Evolutionary conservation across 2,113 vertebrate species (phyloP), one percentile per base, ranked within the genome.

Genomic region (Sylvia atricapilla): DNA sequence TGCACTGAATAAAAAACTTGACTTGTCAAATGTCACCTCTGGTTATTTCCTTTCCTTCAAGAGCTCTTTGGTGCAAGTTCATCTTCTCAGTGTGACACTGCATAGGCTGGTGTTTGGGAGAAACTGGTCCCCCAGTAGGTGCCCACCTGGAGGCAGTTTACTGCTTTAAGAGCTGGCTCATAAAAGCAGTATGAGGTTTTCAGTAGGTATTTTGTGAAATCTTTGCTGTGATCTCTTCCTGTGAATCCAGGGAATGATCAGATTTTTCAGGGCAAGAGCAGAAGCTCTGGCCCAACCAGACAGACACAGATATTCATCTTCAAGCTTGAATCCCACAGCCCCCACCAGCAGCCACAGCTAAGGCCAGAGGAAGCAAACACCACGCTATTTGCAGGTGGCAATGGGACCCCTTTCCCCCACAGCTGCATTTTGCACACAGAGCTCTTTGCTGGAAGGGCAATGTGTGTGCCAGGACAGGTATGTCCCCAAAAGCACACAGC

Each of bases 1-100:
- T 39, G 76, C 78, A 88, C 69, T 84, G 79, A 97, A 97, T 97
- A 97, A 97, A 95, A 62, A 69, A 24, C 47, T 84, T 75, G 77
- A 90, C 66, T 53, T 84, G 66, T 83, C 85, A 82, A 59, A 44
- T 28, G 41, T 84, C 37, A 20, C 25, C 47, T 87, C 23, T 0
- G 2, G 28, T 88, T 75, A 39, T 69, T 92, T 92, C 33, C 28
- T 52, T 82, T 89, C 20, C 47, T 82, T 73, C 50, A 39, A 11
- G 39, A 66, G 44, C n/a, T 33, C 33, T 60, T 86, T 9, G 27
- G 24, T 2, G 0, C 33, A 67, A 30, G 69, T 49, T 81, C 56
- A 62, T 30, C 43, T 72, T 59, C 25, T 47, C 5, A 10, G n/a
- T 3, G 1, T 60, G 44, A 37, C 64, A 18, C 39, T 53, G 25